Evolutionary conservation across 2,888 invertebrate genomes (phyloP).

Genomic region (Calliopum simillimum): DNA sequence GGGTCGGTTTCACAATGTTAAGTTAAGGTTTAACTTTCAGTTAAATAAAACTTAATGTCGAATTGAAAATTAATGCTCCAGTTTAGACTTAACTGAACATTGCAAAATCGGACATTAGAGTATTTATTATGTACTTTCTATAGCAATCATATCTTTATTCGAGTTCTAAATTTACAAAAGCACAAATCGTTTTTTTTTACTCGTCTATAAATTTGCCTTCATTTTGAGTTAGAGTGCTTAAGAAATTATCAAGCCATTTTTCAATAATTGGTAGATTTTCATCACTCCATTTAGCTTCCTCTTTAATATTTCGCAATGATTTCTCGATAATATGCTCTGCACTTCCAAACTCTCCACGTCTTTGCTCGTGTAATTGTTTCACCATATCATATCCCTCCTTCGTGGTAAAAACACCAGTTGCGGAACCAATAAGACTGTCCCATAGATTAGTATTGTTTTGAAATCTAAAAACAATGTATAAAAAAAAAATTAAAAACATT

Average conservation of each 20-base stretch:
- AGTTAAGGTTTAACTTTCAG: too few relatives aligned
- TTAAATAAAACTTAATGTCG: too few relatives aligned
- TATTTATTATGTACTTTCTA: too few relatives aligned
- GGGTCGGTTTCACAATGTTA: too few relatives aligned
- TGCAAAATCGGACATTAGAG: too few relatives aligned
- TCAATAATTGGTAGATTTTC: conserved; percentile 81
- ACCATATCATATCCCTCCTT: conserved; percentile 80
- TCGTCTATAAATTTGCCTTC: conserved; percentile 58
- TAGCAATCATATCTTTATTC: neutral
- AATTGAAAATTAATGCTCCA: too few relatives aligned
- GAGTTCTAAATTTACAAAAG: neutral
- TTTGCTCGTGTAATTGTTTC: conserved; percentile 73
- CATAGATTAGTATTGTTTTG: conserved; percentile 78
- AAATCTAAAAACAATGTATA: conserved; percentile 69
- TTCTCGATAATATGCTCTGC: conserved; percentile 81
- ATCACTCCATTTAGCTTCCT: conserved; percentile 81
- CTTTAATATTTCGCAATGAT: conserved; percentile 78
- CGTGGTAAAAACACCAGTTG: conserved; percentile 81
- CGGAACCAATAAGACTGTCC: conserved; percentile 80
- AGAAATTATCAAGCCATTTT: conserved; percentile 75
- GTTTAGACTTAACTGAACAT: too few relatives aligned
- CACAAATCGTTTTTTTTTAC: conserved; percentile 29
- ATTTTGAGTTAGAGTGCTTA: conserved; percentile 58
- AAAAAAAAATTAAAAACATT: neutral
- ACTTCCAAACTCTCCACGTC: conserved; percentile 77